Percentiles rank a stretch among this genome's conserved stretches.
phyloP scores from a whole-genome alignment of 1,140 invertebrate species.

The Diplogasteroides magnus region DNA sequence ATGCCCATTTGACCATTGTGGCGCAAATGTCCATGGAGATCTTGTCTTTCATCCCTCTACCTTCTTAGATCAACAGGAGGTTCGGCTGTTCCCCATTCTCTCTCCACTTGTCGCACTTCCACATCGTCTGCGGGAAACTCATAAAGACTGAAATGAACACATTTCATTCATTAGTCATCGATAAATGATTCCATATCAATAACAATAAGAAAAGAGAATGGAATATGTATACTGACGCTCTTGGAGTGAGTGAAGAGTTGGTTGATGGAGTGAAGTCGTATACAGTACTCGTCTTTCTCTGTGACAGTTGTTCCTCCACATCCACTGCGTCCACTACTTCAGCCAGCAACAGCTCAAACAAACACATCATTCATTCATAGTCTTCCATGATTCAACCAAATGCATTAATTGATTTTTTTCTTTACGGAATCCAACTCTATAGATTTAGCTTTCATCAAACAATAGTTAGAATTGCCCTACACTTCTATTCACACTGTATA shows the following conservation, averaged over 20 bases:
- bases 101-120: slow-evolving; percentile 27
- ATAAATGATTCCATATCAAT: slow-evolving; percentile 19
- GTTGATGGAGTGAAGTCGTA: slow-evolving; percentile 32
- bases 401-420: no score
- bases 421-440: no score
- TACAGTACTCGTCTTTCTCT: slow-evolving; percentile 36
- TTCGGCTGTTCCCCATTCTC: slow-evolving; percentile 32
- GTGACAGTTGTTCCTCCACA: slow-evolving; percentile 41
- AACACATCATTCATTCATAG: no score
- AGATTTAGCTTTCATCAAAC: no score
- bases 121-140: slow-evolving; percentile 47
- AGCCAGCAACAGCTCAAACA: slow-evolving; percentile 22
- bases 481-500: no score
- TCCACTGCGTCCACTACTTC: slow-evolving; percentile 40
- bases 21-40: no score
- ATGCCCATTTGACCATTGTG: no score
- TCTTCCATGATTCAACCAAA: no score
- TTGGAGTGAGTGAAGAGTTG: slow-evolving; percentile 1
- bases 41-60: slow-evolving; percentile 13
- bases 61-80: slow-evolving; percentile 6
- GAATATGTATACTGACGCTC: slow-evolving; percentile 1
- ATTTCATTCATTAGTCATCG: slow-evolving; percentile 12
- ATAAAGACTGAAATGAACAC: slow-evolving; percentile 37
- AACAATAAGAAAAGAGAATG: not conserved
- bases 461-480: no score